Percentiles rank a stretch among this genome's conserved stretches.
phyloP scores from a whole-genome alignment of 2,888 invertebrate genomes.

The Eledone cirrhosa region DNA sequence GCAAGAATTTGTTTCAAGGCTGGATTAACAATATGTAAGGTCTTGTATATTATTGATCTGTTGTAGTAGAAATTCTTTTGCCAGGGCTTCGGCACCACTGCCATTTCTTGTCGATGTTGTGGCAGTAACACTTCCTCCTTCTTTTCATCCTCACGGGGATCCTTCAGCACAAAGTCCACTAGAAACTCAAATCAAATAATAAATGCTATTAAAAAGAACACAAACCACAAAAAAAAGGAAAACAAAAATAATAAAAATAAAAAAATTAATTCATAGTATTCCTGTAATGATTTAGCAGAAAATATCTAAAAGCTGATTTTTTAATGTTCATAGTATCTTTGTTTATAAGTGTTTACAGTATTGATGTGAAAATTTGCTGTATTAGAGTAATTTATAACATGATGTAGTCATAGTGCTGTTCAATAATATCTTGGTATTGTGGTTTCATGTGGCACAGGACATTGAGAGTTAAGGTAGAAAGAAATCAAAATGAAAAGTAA shows the following conservation, averaged over 20 bases:
- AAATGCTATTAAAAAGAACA: neutral
- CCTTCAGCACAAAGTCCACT: conserved; percentile 88
- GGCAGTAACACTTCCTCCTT: conserved; percentile 60
- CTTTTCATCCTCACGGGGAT: conserved; percentile 71
- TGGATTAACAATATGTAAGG: conserved; percentile 81
- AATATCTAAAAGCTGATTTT: too few species aligned
- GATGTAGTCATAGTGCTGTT: too few species aligned
- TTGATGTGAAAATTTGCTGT: too few species aligned
- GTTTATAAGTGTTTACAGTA: too few species aligned
- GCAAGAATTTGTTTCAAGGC: conserved; percentile 81
- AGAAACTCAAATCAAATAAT: conserved; percentile 58
- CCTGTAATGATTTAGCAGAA: too few species aligned
- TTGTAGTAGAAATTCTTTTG: conserved; percentile 71
- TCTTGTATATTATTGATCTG: conserved; percentile 71
- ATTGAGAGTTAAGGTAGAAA: neutral
- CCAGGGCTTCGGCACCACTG: conserved; percentile 76
- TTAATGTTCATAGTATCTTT: too few species aligned
- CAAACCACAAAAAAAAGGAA: too few species aligned
- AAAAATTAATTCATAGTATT: too few species aligned
- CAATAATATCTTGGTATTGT: neutral
- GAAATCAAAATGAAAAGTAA: neutral
- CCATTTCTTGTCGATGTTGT: conserved; percentile 71
- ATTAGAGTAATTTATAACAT: too few species aligned
- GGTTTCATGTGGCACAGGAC: too few species aligned
- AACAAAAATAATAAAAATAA: too few species aligned